Evolutionary conservation across 2,113 vertebrate genomes (phyloP), one percentile per base, ranked within the genome.

Genomic region (Malurus cyaneus): DNA sequence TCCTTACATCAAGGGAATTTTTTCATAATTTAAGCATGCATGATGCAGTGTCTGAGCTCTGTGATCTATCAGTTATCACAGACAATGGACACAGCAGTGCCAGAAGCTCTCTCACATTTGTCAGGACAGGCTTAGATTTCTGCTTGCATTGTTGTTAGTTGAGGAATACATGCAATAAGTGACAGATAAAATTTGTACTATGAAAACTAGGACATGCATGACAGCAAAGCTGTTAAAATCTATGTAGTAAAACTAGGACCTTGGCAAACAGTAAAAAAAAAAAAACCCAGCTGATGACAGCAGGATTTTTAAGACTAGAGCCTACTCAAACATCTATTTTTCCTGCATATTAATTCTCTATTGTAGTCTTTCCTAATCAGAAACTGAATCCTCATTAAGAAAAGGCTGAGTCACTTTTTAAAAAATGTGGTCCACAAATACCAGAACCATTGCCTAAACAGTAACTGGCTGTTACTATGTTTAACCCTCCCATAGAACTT

Each of bases 21-120:
- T 70, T 94, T 95, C 93, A 74, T 95, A 94, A 96, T 97, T 96
- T 93, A 93, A 96, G 92, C 90, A 64, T 92, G 94, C 96, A 67
- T 97, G 96, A 97, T 98, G 96, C 92, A 96, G 92, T 95, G 96
- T 97, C 97, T 98, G 96, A 97, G 90, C 85, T 96, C 88, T 50
- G 20, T 71, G 92, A 95, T 96, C 97, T 95, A 89, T 95, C 96
- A 95, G 92, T 18, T n/a, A 86, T 91, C 53, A 32, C 81, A 80
- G 90, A 74, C 72, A 92, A 91, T 81, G 20, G 93, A 36, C 52
- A 23, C 80, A 59, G 65, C 72, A 21, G 36, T 84, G 90, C 91
- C 92, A 94, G 78, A 56, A 95, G 89, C 41, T 8, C 24, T 62
- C 71, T 92, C 47, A 42, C 41, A 72, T 90, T 94, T 94, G 87